phyloP scores from a whole-genome alignment of 1,140 invertebrate species.

The Tenebrio molitor region DNA sequence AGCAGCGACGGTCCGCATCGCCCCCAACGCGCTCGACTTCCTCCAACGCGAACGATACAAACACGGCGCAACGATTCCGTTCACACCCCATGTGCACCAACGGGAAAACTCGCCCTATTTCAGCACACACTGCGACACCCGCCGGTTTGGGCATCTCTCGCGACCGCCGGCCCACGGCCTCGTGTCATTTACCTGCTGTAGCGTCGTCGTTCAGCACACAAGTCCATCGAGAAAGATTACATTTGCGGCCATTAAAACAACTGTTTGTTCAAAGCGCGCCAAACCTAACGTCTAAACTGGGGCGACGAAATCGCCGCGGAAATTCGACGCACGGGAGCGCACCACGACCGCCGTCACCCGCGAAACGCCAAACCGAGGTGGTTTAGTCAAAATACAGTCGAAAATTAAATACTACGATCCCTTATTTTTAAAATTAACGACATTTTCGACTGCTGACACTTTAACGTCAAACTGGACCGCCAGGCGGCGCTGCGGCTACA shows the following conservation, averaged over 20 bases:
- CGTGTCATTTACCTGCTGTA: conserved; percentile 48
- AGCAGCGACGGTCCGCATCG: too few relatives aligned
- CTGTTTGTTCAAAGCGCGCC: conserved; percentile 59
- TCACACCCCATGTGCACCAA: too few relatives aligned
- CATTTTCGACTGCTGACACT: conserved; percentile 42
- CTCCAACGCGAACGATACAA: conserved; percentile 26
- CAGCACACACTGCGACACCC: too few relatives aligned
- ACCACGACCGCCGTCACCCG: conserved; percentile 30
- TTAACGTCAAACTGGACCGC: neutral
- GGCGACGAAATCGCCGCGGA: neutral
- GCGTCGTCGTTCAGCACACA: conserved; percentile 52
- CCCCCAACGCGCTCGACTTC: neutral
- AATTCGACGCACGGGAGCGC: conserved; percentile 24
- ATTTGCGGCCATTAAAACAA: conserved; percentile 60
- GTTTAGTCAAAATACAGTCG: conserved; percentile 48
- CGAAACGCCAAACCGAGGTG: neutral
- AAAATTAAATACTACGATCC: neutral
- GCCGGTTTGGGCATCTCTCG: too few relatives aligned
- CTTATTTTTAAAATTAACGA: conserved; percentile 57
- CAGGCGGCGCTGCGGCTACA: conserved; percentile 4
- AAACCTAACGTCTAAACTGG: conserved; percentile 46
- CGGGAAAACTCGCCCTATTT: too few relatives aligned
- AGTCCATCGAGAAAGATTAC: conserved; percentile 57
- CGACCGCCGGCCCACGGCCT: conserved; percentile 14
- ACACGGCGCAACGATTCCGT: too few relatives aligned